These are phyloP conservation scores for Artemisiospiza belli DNA, from an alignment of 2,113 vertebrate species.

Conservation along the genomic window DNA sequence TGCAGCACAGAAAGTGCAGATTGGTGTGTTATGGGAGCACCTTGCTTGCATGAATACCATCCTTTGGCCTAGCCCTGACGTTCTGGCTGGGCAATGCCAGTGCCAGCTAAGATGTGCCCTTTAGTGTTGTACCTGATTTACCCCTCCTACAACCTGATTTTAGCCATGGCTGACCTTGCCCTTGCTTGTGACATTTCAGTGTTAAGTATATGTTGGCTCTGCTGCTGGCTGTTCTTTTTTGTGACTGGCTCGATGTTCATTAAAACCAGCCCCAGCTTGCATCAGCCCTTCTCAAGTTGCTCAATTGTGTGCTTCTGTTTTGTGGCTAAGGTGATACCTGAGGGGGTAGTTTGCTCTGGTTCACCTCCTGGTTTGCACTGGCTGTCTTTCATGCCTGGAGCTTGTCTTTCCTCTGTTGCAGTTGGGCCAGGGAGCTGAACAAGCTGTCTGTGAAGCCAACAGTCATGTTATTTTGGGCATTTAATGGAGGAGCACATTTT, in stretches of 20 bases:
- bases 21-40: rapidly evolving
- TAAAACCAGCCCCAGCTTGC: slow-evolving; percentile 11
- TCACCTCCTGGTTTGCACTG: background rate
- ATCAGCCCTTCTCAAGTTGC: background rate
- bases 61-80: background rate
- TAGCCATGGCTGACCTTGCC: background rate
- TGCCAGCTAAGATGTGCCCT: background rate
- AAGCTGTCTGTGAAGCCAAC: background rate
- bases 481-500: background rate
- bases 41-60: background rate
- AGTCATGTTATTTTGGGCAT: background rate
- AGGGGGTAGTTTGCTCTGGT: background rate
- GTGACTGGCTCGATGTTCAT: background rate
- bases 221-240: background rate
- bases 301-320: background rate
- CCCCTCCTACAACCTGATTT: background rate
- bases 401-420: background rate
- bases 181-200: background rate
- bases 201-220: background rate
- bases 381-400: background rate
- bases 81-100: background rate
- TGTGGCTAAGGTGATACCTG: background rate
- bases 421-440: background rate
- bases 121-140: background rate
- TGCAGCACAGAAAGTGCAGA: rapidly evolving